Base-by-base conservation (phyloP, 2,113 vertebrate species). In the Megaptera novaeangliae region DNA sequence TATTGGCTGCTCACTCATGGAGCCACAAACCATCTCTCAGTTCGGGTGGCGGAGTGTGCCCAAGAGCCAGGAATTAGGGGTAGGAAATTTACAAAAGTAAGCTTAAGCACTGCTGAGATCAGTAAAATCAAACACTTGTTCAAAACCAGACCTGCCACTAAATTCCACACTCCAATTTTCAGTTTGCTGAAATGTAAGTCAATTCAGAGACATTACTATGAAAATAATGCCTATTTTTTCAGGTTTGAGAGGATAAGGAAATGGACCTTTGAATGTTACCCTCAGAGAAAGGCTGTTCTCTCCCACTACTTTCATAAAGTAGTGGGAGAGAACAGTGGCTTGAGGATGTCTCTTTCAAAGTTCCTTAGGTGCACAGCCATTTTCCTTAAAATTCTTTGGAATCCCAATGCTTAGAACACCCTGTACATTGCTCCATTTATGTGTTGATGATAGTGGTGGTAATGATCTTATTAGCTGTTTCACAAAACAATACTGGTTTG, bases 161-260 rank as follows among this genome's bases (percentile, higher is more conserved):
- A 63, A 46, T 11, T 23, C 64, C 12, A 44, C 31, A 95, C 41
- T 71, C 27, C 18, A 44, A 61, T 77, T 95, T 41, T 83, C 66
- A 39, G 75, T 89, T 20, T 88, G 29, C 36, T 88, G 34, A 25
- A 39, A 92, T 59, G 9, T 44, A 71, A 82, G 18, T 69, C 78
- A 59, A 75, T 94, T 96, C 88, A 66, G 61, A 94, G 81, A 39
- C 82, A 80, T 4, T 36, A n/a, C 91, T 27, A 8, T 88, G n/a
- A 95, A 88, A 86, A 78, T 13, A 20, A 36, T 3, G 5, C 34
- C n/a, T 29, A 5, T 41, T 78, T 83, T 61, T 87, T 63, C 84
- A 74, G 71, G 52, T 4, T 15, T 25, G 17, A 55, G 20, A 71
- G 77, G 34, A 64, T 52, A 87, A 59, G 5, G 11, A 74, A 86